Evolutionary conservation across 2,797 vertebrate species (phyloP).

Genomic region (Eremophila alpestris): DNA sequence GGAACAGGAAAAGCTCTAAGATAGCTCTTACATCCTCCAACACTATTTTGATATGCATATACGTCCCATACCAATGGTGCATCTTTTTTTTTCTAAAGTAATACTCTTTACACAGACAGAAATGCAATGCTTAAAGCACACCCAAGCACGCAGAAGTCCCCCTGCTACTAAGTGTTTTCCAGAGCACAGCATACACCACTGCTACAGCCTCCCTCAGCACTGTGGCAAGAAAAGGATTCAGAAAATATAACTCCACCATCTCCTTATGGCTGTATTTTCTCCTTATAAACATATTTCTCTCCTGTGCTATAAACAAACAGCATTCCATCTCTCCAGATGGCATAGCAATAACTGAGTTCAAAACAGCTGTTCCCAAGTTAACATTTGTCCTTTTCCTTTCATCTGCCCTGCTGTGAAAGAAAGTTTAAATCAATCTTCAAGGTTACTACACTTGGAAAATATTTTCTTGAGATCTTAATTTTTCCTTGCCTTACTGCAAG

Average conservation of each 20-base stretch:
- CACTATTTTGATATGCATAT: background rate
- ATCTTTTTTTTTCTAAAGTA: background rate
- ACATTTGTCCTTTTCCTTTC: background rate
- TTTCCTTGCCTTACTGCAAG: background rate
- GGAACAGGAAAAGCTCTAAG: background rate
- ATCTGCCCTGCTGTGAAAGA: background rate
- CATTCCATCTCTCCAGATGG: background rate
- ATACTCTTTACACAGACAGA: background rate
- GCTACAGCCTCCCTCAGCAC: background rate
- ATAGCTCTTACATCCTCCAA: background rate
- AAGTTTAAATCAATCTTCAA: background rate
- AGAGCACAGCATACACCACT: background rate
- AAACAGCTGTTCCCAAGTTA: background rate
- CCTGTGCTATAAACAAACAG: background rate
- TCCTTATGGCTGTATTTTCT: background rate
- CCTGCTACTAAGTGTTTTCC: background rate
- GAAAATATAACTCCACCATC: background rate
- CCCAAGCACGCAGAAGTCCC: rapidly evolving
- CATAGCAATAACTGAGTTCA: background rate
- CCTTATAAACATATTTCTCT: background rate
- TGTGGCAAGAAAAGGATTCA: background rate
- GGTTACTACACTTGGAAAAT: background rate
- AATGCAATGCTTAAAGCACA: background rate
- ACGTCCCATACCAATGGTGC: background rate
- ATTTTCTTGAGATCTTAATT: background rate